Base-by-base conservation (phyloP, 2,888 invertebrate species). In the Troilus luridus region DNA sequence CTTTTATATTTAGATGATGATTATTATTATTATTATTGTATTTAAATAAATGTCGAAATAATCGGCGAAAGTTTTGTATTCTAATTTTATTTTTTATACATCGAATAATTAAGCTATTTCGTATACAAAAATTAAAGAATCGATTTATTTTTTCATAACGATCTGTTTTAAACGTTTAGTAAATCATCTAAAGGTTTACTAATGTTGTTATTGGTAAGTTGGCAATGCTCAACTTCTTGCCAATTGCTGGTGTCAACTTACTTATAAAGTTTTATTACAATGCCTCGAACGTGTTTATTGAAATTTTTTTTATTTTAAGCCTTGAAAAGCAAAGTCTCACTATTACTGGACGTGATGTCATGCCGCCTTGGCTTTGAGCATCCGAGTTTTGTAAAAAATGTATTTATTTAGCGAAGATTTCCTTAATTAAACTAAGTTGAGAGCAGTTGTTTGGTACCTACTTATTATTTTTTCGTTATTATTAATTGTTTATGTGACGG, bases 241-340 rank as follows among this genome's bases (percentile, higher is more conserved):
- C 41, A 41, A 77, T 77, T 77, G 27, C 41, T 77, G 72, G 8
- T 41, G 41, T 41, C 17, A 0, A n/a, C n/a, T 17, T 1, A 41
- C 6, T 19, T 41, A 17, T 17, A 27, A 77, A 85, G n/a, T 85
- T 67, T 85, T 58, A 56, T 58, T 56, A 58, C 5, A 54, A 56
- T 56, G 21, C 85, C 56, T 41, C 85, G n/a, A 19, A 27, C 72
- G 41, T 41, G 41, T 77, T 77, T 77, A 85, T 56, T 54, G 3
- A 21, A 56, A n/a, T n/a, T 85, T 85, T 56, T 10, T 77, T 7
- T 56, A 85, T 85, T 85, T 85, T 85, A 85, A 85, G 56, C 85
- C 85, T 85, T 85, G 85, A 85, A 85, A 58, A 85, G 56, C 56
- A n/a, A 85, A 85, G 54, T 58, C 56, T 85, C 10, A 85, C 85